A percentile compares a stretch with the other conserved stretches of the same genome.
These are phyloP conservation scores for Colistium nudipinnis DNA, from an alignment of 2,113 vertebrate species.

Conservation along the genomic window DNA sequence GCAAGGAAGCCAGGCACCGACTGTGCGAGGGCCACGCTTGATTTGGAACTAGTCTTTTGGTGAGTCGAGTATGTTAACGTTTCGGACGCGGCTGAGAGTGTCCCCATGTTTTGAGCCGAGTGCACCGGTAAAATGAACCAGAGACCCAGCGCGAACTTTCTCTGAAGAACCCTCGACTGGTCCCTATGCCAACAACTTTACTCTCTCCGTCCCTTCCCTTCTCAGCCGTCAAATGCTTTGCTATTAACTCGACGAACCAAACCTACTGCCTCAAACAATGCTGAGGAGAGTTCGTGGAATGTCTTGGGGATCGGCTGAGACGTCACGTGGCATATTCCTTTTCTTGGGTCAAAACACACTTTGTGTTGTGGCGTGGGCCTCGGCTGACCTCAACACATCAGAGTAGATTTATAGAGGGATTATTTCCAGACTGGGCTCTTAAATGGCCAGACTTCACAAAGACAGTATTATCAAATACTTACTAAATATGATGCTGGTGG, in stretches of 20 bases:
- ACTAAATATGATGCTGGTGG: no score
- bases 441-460: background rate
- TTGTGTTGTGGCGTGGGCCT: conserved; percentile 16
- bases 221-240: conserved; percentile 53
- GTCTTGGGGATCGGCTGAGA: conserved; percentile 48
- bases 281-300: conserved; percentile 68
- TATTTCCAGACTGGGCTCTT: background rate
- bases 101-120: no score
- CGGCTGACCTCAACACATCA: conserved; percentile 19
- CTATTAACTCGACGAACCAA: conserved; percentile 54
- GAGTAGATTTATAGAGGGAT: conserved; percentile 23
- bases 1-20: no score
- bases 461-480: conserved; percentile 4
- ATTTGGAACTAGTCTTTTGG: no score
- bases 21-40: no score
- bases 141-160: conserved; percentile 43
- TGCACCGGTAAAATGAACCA: conserved; percentile 9
- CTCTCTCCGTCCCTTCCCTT: conserved; percentile 26
- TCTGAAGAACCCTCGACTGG: conserved; percentile 68
- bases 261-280: conserved; percentile 67
- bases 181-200: conserved; percentile 75
- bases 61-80: no score
- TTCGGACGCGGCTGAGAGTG: no score
- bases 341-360: conserved; percentile 60
- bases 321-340: conserved; percentile 56